Evolutionary conservation across 2,888 invertebrate genomes (phyloP).

Genomic region (Phortica okadai): DNA sequence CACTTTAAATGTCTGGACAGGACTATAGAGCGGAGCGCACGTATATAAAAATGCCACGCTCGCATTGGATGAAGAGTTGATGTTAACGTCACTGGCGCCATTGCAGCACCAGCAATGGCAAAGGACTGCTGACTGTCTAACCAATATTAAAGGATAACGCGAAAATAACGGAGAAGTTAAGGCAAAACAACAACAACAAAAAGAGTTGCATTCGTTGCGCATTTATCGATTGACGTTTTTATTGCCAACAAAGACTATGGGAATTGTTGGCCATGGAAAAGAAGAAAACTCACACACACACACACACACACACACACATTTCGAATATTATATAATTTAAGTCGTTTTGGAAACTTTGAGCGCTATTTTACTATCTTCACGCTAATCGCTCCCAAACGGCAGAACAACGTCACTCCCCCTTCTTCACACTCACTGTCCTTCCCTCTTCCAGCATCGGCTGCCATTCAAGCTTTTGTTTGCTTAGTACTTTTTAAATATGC

Average conservation of each 20-base stretch:
- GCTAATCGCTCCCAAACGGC: constrained; percentile 14
- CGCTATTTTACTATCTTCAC: background rate
- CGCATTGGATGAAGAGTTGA: background rate
- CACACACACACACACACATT: background rate
- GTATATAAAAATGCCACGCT: background rate
- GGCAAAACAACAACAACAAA: background rate
- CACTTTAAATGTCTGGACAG: constrained; percentile 30
- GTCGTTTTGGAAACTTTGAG: background rate
- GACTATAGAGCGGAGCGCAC: background rate
- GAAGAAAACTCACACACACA: background rate
- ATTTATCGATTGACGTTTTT: background rate
- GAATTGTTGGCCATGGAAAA: background rate
- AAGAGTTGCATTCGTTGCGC: background rate
- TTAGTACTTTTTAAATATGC: constrained; percentile 2
- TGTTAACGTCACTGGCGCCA: background rate
- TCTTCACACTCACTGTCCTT: no score
- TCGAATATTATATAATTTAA: constrained; percentile 44
- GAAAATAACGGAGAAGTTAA: no score
- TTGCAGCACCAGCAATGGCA: no score
- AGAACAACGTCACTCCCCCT: background rate
- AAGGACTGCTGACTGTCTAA: no score
- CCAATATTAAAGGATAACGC: no score
- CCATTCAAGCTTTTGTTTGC: background rate
- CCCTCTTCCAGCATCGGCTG: no score
- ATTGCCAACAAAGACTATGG: constrained; percentile 3